phyloP scores from a whole-genome alignment of 2,797 vertebrate genomes.

The Poliocrania exsul region DNA sequence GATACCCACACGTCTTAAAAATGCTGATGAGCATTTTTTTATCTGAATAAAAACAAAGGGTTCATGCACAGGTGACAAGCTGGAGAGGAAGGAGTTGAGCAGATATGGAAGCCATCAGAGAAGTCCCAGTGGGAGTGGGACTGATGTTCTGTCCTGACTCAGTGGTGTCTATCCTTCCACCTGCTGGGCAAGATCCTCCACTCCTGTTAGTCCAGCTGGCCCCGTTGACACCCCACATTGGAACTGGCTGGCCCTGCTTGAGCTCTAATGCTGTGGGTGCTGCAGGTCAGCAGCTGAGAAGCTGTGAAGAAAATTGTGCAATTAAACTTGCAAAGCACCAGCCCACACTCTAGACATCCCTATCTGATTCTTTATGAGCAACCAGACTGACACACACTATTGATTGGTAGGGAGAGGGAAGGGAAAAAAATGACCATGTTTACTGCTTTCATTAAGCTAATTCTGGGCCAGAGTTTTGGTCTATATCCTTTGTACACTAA shows the following conservation, averaged over 20 bases:
- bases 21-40: conserved; percentile 31
- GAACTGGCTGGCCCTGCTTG: conserved; percentile 12
- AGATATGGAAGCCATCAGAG: background rate
- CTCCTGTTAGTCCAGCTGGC: background rate
- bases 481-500: background rate
- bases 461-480: background rate
- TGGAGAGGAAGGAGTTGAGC: background rate
- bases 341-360: conserved; percentile 6
- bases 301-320: conserved; percentile 15
- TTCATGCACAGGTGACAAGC: conserved; percentile 27
- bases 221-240: background rate
- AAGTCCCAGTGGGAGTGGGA: background rate
- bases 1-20: conserved; percentile 32
- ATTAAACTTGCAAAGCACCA: conserved; percentile 48
- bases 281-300: background rate
- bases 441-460: background rate
- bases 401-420: background rate
- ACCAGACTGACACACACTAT: background rate
- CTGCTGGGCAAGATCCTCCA: background rate
- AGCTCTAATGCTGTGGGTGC: background rate
- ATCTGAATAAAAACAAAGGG: background rate
- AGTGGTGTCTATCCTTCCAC: background rate
- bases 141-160: background rate
- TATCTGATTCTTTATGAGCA: conserved; percentile 10
- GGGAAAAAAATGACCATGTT: background rate